Evolutionary conservation across 2,888 invertebrate genomes (phyloP), one percentile per base, ranked within the genome.

Genomic region (Drosophila anceps): DNA sequence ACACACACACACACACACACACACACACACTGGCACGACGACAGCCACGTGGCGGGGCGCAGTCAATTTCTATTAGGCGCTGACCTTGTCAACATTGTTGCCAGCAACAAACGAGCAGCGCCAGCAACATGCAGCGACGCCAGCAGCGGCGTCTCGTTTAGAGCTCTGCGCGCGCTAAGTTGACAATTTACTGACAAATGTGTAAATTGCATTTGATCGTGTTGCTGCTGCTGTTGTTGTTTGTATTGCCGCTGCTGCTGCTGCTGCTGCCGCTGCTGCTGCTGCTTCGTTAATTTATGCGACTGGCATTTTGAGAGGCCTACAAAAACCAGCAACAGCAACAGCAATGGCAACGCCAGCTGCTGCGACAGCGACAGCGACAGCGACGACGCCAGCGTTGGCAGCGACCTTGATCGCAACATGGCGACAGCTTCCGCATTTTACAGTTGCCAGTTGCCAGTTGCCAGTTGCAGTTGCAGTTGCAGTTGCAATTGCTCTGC

Each of bases 11-110:
- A 65, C 65, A 68, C 70, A 73, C 67, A 66, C 70, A 69, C 33
- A 44, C 51, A 63, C 54, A 37, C 31, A 48, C 50, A 46, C 24
- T 24, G 2, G 4, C 24, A 64, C 20, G 12, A 41, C 15, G 35
- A 33, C 58, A 50, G 58, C 57, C 80, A 83, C 74, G 70, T 73
- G 73, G 79, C 72, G 61, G 64, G 71, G 61, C 71, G 71, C 82
- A 76, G 77, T 88, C 88, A 83, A 86, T 87, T 81, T 78, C 90
- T 84, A 81, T 87, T 90, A 81, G 81, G 64, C 73, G 73, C 78
- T 91, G 89, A 90, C 89, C 89, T 90, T 90, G 91, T 90, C 89
- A 90, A 91, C 89, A 90, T 88, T 79, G 90, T 90, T 90, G 89
- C 89, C 61, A 68, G 72, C 74, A 79, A 73, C 76, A 69, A 69